phyloP scores from a whole-genome alignment of 2,888 invertebrate genomes.

The Catocala sponsa region DNA sequence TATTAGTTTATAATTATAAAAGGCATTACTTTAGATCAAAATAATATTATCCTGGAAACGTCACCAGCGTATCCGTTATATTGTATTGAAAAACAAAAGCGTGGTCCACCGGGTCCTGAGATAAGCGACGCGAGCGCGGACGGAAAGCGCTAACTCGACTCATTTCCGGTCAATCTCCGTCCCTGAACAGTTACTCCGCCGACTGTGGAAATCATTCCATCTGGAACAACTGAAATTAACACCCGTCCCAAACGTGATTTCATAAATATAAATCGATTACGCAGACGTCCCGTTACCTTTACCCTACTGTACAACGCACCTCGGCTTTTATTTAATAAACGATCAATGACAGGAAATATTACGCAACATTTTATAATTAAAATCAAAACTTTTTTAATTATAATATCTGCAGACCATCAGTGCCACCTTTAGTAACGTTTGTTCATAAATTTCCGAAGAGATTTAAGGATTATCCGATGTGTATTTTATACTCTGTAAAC shows the following conservation, averaged over 20 bases:
- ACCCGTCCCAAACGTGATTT: slow-evolving; percentile 16
- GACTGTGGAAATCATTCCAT: slow-evolving; percentile 27
- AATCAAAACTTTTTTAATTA: too few relatives aligned
- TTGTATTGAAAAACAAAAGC: slow-evolving; percentile 28
- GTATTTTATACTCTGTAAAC: slow-evolving; percentile 5
- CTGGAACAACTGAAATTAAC: slow-evolving; percentile 32
- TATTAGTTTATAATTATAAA: too few relatives aligned
- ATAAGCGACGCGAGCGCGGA: slow-evolving; percentile 37
- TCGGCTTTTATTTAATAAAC: slow-evolving; percentile 19
- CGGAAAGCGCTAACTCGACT: slow-evolving; percentile 50
- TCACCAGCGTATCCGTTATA: slow-evolving; percentile 4
- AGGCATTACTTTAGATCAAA: background rate
- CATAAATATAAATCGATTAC: slow-evolving; percentile 21
- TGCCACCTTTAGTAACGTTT: background rate
- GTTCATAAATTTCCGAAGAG: background rate
- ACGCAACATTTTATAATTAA: too few relatives aligned
- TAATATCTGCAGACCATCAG: background rate
- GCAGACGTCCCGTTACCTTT: background rate
- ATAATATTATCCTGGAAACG: background rate
- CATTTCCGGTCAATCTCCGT: slow-evolving; percentile 62
- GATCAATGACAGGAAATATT: background rate
- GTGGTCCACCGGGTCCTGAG: slow-evolving; percentile 25
- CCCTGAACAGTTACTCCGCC: slow-evolving; percentile 30
- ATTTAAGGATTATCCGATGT: slow-evolving; percentile 10
- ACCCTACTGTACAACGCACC: background rate